A percentile compares a stretch with the other conserved stretches of the same genome.
These are phyloP conservation scores for Ceyx melanurus DNA, from an alignment of 2,113 vertebrate species.

Conservation along the genomic window DNA sequence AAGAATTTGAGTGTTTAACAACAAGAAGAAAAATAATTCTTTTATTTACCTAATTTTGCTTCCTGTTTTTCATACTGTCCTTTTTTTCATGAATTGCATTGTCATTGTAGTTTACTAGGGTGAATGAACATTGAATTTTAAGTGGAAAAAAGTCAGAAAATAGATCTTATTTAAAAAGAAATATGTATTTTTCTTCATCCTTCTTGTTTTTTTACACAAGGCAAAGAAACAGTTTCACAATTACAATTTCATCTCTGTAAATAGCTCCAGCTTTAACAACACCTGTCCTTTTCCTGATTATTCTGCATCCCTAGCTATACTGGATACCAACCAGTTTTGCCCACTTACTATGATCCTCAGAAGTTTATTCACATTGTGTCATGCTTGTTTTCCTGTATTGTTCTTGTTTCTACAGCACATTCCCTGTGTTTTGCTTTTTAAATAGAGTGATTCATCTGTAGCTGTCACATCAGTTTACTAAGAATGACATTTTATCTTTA, in stretches of 20 bases:
- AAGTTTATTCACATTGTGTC: not conserved
- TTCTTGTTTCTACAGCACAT: not conserved
- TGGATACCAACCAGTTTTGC: not conserved
- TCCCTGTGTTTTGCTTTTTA: not conserved
- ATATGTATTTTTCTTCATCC: not conserved
- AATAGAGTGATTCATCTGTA: not conserved
- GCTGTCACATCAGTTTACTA: constrained; percentile 13
- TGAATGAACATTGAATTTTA: not conserved
- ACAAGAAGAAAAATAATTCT: not conserved
- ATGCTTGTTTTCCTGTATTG: not conserved
- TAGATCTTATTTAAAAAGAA: not conserved
- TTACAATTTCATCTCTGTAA: not conserved
- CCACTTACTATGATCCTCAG: not conserved
- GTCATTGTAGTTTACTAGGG: not conserved
- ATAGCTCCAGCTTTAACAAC: not conserved
- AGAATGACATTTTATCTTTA: constrained; percentile 2
- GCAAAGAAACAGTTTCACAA: not conserved
- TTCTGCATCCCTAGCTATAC: not conserved
- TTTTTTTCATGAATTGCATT: not conserved
- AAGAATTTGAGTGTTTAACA: not conserved
- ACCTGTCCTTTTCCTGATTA: not conserved
- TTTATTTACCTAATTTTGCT: not conserved
- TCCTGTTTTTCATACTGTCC: not conserved
- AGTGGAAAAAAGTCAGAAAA: not conserved
- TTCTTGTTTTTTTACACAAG: not conserved